Evolutionary conservation across 2,113 vertebrate species (phyloP), one percentile per base, ranked within the genome.

Genomic region (Ancistrus triradiatus): DNA sequence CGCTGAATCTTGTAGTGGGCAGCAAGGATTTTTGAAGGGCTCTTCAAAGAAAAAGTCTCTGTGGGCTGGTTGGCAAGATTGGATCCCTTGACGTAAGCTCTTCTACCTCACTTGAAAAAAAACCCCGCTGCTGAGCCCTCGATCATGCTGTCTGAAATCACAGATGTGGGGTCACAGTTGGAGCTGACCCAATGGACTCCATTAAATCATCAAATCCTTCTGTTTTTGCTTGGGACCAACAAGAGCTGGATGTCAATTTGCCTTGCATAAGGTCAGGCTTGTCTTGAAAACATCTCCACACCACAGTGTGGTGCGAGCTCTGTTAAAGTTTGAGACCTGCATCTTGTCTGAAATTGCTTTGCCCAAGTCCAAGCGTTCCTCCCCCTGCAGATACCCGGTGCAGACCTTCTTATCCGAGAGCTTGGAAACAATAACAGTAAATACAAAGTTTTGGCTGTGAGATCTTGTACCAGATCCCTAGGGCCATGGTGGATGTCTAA

Each of bases 311-410:
- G 52, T 37, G 24, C n/a, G n/a, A n/a, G n/a, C n/a, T n/a, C n/a
- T n/a, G 37, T 68, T 2, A 57, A 13, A 3, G 44, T 28, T 43
- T 52, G 24, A 14, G 10, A 63, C 68, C 15, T 43, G 50, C 3
- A 10, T 17, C 55, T 67, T 67, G 61, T 2, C 24, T n/a, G n/a
- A 5, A 13, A 27, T 40, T 55, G 70, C 70, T 62, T 72, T 63
- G 64, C 28, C 59, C 27, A 75, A 7, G 38, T 71, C 58, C 43
- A 65, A 31, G n/a, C n/a, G n/a, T n/a, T n/a, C 14, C 44, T 47
- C 55, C 59, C 10, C 50, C 28, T 64, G 63, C 10, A 75, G 52
- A 25, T 59, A 59, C 14, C 22, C 9, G 46, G 11, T 68, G 57
- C 6, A 67, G 37, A 6, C 63, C 38, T 47, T 60, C 56, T 66